Base-by-base conservation (phyloP, 2,797 vertebrate genomes). In the Phalloptychus januarius region DNA sequence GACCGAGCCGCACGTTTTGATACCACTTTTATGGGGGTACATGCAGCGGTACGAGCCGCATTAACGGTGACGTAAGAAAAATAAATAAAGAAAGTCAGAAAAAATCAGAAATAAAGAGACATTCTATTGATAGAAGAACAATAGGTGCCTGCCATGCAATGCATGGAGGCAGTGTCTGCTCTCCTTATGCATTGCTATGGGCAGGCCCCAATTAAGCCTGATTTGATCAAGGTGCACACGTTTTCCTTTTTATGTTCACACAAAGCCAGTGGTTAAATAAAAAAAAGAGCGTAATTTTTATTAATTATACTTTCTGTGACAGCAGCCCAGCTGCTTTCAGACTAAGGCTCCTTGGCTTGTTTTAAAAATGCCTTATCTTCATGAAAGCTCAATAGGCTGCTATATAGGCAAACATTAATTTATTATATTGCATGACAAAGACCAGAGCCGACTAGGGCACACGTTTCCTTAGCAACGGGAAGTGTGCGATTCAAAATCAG, bases 401-500 rank as follows among this genome's bases (percentile, higher is more conserved):
- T 25, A 2, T 25, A 5, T 4, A 12, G 31, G 11, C 20, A 40
- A 69, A 44, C 25, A 70, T 69, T 13, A 6, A 44, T 28, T 70
- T 45, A 44, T 28, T 70, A 7, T 70, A 45, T 69, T 4, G 5
- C 25, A 44, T 38, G 33, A 31, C 61, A 65, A 65, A n/a, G 23
- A 44, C 2, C 67, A 28, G 42, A 45, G 6, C 6, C 65, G 5
- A 69, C 67, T 0, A 28, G 42, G 42, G 15, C 42, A 45, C 2
- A 78, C 70, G 92, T 94, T 93, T 84, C 94, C 94, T 74, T 94
- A 81, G 92, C 90, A 94, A 94, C 93, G 76, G 23, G 23, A 74
- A 88, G 79, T 85, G 91, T 90, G 85, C 71, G 86, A 91, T 95
- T 95, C 92, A 95, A 95, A 95, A 93, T 40, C 8, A 2, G 79